Evolutionary conservation across 2,113 vertebrate species (phyloP).

Genomic region (Ascaphus truei): DNA sequence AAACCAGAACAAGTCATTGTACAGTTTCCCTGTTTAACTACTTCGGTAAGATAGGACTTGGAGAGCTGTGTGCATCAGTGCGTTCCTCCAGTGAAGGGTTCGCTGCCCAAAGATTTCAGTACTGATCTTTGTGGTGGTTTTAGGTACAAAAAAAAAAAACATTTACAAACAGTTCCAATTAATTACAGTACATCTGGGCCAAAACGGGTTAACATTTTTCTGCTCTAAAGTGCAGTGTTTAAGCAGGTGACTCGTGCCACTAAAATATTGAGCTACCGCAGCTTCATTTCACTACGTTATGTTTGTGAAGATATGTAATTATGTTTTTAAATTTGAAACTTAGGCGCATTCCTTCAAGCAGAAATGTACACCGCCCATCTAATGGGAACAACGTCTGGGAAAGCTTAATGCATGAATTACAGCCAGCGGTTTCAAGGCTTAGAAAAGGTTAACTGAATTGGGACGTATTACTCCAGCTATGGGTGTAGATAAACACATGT

Average conservation of each 20-base stretch:
- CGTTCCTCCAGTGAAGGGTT: too few relatives aligned
- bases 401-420: slow-evolving; percentile 2
- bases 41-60: too few relatives aligned
- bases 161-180: too few relatives aligned
- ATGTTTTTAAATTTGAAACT: slow-evolving; percentile 29
- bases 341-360: slow-evolving; percentile 10
- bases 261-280: background rate
- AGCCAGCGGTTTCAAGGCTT: background rate
- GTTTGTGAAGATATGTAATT: slow-evolving; percentile 33
- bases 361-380: slow-evolving; percentile 17
- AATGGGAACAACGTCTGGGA: background rate
- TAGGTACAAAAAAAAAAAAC: too few relatives aligned
- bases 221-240: slow-evolving; percentile 1
- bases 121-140: too few relatives aligned
- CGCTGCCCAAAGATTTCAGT: too few relatives aligned
- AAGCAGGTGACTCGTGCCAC: background rate
- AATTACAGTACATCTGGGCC: too few relatives aligned
- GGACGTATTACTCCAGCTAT: background rate
- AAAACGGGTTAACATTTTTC: background rate
- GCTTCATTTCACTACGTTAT: too few relatives aligned
- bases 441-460: background rate
- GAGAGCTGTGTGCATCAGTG: too few relatives aligned
- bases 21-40: slow-evolving; percentile 3
- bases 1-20: background rate
- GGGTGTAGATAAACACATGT: too few relatives aligned